These are phyloP conservation scores for Eustalomyia histrio DNA, from an alignment of 2,888 invertebrate genomes.

Conservation along the genomic window DNA sequence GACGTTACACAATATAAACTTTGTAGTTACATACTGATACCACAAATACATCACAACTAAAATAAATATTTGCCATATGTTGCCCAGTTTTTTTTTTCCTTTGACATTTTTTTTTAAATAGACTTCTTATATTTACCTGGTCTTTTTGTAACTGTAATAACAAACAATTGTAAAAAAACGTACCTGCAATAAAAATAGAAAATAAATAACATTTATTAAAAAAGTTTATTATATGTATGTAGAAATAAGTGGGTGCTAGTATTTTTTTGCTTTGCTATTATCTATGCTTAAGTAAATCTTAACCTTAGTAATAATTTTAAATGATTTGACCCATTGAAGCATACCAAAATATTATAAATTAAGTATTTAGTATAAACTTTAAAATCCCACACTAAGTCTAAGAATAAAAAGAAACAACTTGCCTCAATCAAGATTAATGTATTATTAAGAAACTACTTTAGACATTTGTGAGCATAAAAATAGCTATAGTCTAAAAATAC, in stretches of 20 bases:
- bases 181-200: constrained; percentile 44
- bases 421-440: constrained; percentile 37
- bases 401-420: not conserved
- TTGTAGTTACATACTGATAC: not conserved
- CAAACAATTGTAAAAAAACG: not conserved
- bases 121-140: constrained; percentile 11
- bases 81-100: not conserved
- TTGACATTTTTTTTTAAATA: constrained; percentile 16
- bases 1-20: constrained; percentile 42
- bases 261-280: not conserved
- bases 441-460: not conserved
- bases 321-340: constrained; percentile 37
- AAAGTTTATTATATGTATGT: not conserved
- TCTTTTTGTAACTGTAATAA: not conserved
- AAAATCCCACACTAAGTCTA: constrained; percentile 29
- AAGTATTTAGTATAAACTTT: constrained; percentile 9
- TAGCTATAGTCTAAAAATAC: not conserved
- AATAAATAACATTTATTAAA: constrained; percentile 9
- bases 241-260: constrained; percentile 21
- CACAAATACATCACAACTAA: constrained; percentile 6
- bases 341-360: constrained; percentile 39
- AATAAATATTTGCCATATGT: constrained; percentile 52
- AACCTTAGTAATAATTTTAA: constrained; percentile 12
- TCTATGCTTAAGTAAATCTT: not conserved
- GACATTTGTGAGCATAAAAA: not conserved